Conservation (phyloP, 2,888 invertebrate genomes). For the Leptothorax acervorum region DNA sequence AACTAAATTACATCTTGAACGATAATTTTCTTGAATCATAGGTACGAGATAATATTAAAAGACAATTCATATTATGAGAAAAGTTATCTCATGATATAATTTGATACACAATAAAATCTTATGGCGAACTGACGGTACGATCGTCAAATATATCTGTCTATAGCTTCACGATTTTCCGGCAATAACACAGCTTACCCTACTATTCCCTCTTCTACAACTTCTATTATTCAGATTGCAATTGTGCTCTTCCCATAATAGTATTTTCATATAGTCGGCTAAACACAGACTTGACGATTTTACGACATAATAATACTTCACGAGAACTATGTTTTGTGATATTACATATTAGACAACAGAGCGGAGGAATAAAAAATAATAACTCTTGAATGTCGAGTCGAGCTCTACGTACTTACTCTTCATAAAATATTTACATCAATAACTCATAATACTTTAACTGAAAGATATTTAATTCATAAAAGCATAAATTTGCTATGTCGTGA, state of each 20-base stretch:
- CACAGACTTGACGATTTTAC: neutral
- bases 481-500: neutral
- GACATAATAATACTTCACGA: conserved; percentile 1
- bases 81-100: neutral
- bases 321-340: neutral
- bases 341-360: neutral
- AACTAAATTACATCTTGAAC: neutral
- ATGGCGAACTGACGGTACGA: neutral
- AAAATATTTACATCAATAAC: conserved; percentile 14
- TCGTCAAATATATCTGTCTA: neutral
- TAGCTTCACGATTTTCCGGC: neutral
- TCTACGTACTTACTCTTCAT: conserved; percentile 7
- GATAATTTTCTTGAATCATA: neutral
- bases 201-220: neutral
- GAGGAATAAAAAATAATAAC: conserved; percentile 6
- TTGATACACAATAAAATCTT: conserved; percentile 12
- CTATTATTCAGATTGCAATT: conserved; percentile 22
- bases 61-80: neutral
- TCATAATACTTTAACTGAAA: neutral
- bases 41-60: neutral
- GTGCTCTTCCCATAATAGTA: neutral
- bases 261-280: neutral
- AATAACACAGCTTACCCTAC: conserved; percentile 1
- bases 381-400: neutral
- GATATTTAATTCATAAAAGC: neutral